Evolutionary conservation across 1,140 invertebrate species (phyloP), one percentile per base, ranked within the genome.

Genomic region (Akabosia matsudoensis): DNA sequence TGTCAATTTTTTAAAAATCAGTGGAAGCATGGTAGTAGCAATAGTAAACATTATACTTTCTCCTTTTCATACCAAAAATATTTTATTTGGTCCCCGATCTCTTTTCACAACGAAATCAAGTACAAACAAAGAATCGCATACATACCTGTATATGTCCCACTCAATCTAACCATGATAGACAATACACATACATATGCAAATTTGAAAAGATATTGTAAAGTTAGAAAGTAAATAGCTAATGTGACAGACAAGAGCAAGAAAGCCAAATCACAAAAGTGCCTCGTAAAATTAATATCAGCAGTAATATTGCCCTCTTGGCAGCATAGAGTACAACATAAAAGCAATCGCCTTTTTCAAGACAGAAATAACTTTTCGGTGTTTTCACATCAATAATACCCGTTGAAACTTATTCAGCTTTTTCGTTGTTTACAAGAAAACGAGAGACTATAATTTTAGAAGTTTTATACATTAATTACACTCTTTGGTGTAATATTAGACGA

Each of bases 71-170:
- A 30, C 61, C 7, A 67, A 67, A 67, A 67, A 67, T 67, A 67
- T 2, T 67, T 67, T 67, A 67, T 67, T 67, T 67, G 61, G 61
- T 67, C 61, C 61, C 61, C 61, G 61, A 67, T 67, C 28, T 67
- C 61, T 67, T 67, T n/a, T 67, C 28, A 30, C 61, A 67, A 67
- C 61, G 61, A 67, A 67, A 45, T 45, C 7, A 45, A 10, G 18
- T 45, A 45, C 37, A 45, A 30, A 67, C 61, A 67, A 67, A 30
- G 61, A 56, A 22, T 56, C n/a, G 37, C 37, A 45, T 45, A 45
- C 37, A 45, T n/a, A n/a, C n/a, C n/a, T n/a, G n/a, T n/a, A n/a
- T n/a, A n/a, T n/a, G n/a, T n/a, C n/a, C n/a, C n/a, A n/a, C n/a
- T n/a, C n/a, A n/a, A n/a, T n/a, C n/a, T n/a, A n/a, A n/a, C n/a